Evolutionary conservation across 2,888 invertebrate genomes (phyloP).

Genomic region (Apantesis nais): DNA sequence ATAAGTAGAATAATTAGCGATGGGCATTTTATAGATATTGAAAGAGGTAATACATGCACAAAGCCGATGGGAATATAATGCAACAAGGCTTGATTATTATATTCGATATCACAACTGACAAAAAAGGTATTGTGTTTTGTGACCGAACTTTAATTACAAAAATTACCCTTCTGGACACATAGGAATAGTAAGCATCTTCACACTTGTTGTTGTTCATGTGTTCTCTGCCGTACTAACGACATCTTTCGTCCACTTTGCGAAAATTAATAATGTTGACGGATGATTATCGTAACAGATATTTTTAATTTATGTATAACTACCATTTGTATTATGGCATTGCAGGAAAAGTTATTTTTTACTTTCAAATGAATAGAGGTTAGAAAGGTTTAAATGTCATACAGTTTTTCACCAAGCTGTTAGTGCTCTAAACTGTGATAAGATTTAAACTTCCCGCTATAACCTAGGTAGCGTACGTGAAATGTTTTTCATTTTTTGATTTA

Average conservation of each 20-base stretch:
- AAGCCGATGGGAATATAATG: no score
- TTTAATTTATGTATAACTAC: not conserved
- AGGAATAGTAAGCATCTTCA: not conserved
- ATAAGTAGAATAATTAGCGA: no score
- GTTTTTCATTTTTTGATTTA: conserved; percentile 61
- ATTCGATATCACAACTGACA: no score
- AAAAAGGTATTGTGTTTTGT: no score
- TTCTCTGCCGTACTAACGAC: conserved; percentile 7
- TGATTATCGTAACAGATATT: not conserved
- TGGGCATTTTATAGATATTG: no score
- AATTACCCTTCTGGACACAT: no score
- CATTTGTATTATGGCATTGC: not conserved
- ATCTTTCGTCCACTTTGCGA: conserved; percentile 1
- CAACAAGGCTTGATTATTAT: no score
- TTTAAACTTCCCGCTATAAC: conserved; percentile 67
- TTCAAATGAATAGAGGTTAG: not conserved
- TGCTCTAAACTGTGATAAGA: not conserved
- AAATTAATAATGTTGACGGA: not conserved
- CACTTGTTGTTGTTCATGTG: not conserved
- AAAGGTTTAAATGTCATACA: conserved; percentile 4
- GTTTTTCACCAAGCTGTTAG: not conserved
- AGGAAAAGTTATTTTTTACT: not conserved
- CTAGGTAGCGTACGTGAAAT: conserved; percentile 47
- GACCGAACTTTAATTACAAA: no score
- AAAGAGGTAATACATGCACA: no score